A percentile compares a stretch with the other conserved stretches of the same genome.
Evolutionary conservation across 2,888 invertebrate species (phyloP).

Genomic region (Eretmocerus hayati): DNA sequence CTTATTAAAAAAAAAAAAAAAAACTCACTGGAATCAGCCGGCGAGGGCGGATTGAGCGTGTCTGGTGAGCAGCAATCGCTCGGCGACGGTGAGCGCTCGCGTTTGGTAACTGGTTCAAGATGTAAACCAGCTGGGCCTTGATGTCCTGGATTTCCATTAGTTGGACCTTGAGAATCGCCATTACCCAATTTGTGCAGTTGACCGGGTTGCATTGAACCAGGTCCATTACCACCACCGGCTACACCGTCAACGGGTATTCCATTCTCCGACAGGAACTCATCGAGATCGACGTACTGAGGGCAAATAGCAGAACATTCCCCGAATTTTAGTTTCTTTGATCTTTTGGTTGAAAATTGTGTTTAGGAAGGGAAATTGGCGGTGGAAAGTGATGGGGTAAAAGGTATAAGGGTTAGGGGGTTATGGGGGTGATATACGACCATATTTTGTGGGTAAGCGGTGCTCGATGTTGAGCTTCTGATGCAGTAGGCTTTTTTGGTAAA

Average conservation of each 20-base stretch:
- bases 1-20: too few relatives aligned
- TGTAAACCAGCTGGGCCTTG: constrained; percentile 59
- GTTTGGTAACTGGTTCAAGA: constrained; percentile 68
- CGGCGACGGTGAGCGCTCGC: constrained; percentile 80
- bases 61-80: constrained; percentile 86
- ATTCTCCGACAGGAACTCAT: constrained; percentile 94
- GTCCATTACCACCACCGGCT: constrained; percentile 53
- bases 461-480: too few relatives aligned
- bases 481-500: too few relatives aligned
- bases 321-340: too few relatives aligned
- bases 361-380: too few relatives aligned
- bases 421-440: too few relatives aligned
- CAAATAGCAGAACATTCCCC: too few relatives aligned
- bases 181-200: constrained; percentile 45
- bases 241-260: constrained; percentile 80
- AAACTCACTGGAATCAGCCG: constrained; percentile 81
- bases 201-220: constrained; percentile 47
- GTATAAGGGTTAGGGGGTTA: too few relatives aligned
- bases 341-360: too few relatives aligned
- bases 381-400: too few relatives aligned
- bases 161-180: constrained; percentile 27
- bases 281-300: constrained; percentile 93
- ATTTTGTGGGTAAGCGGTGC: too few relatives aligned
- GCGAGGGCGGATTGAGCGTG: constrained; percentile 82
- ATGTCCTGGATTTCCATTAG: constrained; percentile 44